Conservation (phyloP, 1,140 invertebrate genomes). For the Drosophila erecta region DNA sequence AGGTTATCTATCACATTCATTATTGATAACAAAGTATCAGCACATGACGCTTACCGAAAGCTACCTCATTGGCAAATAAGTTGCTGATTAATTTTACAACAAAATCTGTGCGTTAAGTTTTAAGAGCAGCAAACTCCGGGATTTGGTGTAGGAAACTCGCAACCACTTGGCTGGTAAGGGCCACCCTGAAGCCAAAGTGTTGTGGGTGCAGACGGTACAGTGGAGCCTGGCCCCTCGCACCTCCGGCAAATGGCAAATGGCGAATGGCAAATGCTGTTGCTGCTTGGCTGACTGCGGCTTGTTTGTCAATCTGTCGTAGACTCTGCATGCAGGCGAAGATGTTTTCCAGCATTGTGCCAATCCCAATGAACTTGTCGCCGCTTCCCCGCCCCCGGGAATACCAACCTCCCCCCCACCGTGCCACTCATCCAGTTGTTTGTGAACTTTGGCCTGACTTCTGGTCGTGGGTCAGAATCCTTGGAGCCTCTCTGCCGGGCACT, state of each 20-base stretch:
- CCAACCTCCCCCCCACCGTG: neutral
- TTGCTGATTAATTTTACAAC: neutral
- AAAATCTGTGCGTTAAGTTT: neutral
- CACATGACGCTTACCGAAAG: too few species aligned
- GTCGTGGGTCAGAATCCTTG: constrained; percentile 26
- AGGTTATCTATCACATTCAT: neutral
- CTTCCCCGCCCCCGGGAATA: neutral
- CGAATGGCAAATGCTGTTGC: constrained; percentile 61
- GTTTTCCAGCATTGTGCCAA: constrained; percentile 60
- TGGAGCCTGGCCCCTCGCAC: constrained; percentile 27
- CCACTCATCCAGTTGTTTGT: constrained; percentile 8
- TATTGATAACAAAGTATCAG: neutral
- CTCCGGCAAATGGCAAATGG: neutral
- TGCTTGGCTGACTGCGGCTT: constrained; percentile 77
- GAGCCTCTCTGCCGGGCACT: constrained; percentile 28
- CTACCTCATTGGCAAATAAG: too few species aligned
- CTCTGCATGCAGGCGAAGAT: constrained; percentile 50
- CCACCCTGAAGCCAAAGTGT: constrained; percentile 13
- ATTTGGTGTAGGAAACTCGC: neutral
- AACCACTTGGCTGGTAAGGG: neutral
- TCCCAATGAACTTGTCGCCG: constrained; percentile 63
- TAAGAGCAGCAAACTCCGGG: constrained; percentile 8
- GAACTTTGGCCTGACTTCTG: constrained; percentile 40
- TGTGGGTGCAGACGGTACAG: constrained; percentile 33
- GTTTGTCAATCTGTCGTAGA: constrained; percentile 79